phyloP scores from a whole-genome alignment of 2,888 invertebrate genomes.

The Leptura quadrifasciata region DNA sequence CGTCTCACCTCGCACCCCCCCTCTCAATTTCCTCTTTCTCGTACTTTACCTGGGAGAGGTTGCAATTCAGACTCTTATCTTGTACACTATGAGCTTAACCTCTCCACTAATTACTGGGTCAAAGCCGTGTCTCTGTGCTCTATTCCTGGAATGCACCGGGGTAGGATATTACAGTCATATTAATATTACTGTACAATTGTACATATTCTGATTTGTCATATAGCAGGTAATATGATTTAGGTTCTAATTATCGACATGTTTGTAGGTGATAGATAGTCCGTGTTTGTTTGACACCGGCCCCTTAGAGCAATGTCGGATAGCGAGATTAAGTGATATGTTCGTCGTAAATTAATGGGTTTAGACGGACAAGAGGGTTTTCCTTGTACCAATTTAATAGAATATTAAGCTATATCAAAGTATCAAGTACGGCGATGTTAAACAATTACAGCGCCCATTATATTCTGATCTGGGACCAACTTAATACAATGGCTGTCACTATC shows the following conservation, averaged over 20 bases:
- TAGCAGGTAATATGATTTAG: constrained; percentile 25
- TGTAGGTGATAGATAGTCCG: constrained; percentile 14
- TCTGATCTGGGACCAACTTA: constrained; percentile 32
- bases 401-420: constrained; percentile 35
- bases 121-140: not conserved
- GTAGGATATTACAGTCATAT: not conserved
- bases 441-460: constrained; percentile 28
- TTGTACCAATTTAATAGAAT: constrained; percentile 29
- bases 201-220: constrained; percentile 1
- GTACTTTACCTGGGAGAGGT: too few relatives aligned
- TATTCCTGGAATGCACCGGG: not conserved
- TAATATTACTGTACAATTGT: not conserved
- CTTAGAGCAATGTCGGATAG: constrained; percentile 32
- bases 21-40: too few relatives aligned
- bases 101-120: too few relatives aligned
- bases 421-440: constrained; percentile 26
- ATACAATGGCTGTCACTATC: constrained; percentile 26
- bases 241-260: constrained; percentile 34
- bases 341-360: constrained; percentile 35
- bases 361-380: constrained; percentile 29
- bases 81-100: too few relatives aligned
- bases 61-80: too few relatives aligned
- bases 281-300: constrained; percentile 26
- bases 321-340: constrained; percentile 38
- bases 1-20: too few relatives aligned